Evolutionary conservation across 2,888 invertebrate species (phyloP), one percentile per base, ranked within the genome.

Genomic region (Pseudanteris insignis): DNA sequence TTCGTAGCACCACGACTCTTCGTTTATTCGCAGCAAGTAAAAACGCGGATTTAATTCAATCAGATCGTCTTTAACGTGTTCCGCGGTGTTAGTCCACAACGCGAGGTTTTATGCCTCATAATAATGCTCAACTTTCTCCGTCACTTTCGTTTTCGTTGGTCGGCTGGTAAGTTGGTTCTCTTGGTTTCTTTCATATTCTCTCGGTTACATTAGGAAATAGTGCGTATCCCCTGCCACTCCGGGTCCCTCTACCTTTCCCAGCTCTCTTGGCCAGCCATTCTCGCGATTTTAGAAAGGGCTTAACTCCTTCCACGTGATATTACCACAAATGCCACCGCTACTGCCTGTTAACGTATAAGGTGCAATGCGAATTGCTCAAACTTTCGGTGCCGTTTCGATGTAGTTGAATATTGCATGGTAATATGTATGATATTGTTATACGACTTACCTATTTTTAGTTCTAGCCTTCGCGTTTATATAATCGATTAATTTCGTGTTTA

Each of bases 121-220:
- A 79, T 77, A 79, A 79, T 79, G 69, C 74, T 71, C 71, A 72
- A 79, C 79, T 79, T 79, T 78, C 78, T 78, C 79, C 77, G 72
- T 77, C 76, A 78, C 79, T 79, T 79, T 79, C 79, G 75, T 77
- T 79, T 78, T 78, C 77, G 78, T 76, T 77, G 72, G 71, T 73
- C 71, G 70, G 68, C 57, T 69, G 70, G 67, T 53, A n/a, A n/a
- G n/a, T n/a, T n/a, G n/a, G 55, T 59, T 62, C 58, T 58, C 62
- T 57, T 57, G 54, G 51, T 36, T n/a, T 59, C 59, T 43, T 58
- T 46, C 51, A 46, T 64, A 34, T 64, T 58, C 62, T 58, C 57
- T 66, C 66, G 67, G 60, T 66, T 65, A 60, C 67, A 72, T 73
- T 72, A 71, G 69, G 70, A 73, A 71, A 71, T 69, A 69, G 69